Conservation (phyloP, 1,140 invertebrate genomes). For the Drosophila tani region DNA sequence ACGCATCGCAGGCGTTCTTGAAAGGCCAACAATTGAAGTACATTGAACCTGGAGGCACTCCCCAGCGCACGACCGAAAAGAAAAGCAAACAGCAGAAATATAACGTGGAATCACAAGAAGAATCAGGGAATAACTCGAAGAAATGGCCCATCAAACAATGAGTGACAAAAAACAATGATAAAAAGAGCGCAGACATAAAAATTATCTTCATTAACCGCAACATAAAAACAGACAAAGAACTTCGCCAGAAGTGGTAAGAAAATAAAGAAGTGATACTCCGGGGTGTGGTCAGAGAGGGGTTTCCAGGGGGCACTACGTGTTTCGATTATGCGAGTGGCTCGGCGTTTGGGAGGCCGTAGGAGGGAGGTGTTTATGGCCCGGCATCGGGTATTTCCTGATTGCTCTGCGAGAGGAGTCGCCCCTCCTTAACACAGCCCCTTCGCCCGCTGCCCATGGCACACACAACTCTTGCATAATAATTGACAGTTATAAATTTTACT, state of each 20-base stretch:
- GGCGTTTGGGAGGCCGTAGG: conserved; percentile 2
- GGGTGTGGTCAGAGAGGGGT: not conserved
- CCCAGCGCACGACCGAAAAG: conserved; percentile 27
- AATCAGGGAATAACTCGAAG: conserved; percentile 2
- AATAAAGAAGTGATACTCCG: not conserved
- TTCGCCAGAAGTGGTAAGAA: conserved; percentile 14
- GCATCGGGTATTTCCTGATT: conserved; percentile 78
- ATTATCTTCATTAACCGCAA: conserved; percentile 38
- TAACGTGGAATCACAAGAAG: not conserved
- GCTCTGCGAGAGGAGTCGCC: conserved; percentile 41
- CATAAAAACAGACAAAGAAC: conserved; percentile 20
- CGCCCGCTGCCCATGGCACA: conserved; percentile 19
- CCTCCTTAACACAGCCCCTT: not conserved
- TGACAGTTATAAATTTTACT: conserved; percentile 84
- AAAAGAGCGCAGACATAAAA: conserved; percentile 12
- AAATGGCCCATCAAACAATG: conserved; percentile 1
- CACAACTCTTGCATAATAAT: conserved; percentile 84
- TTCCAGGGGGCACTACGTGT: conserved; percentile 52
- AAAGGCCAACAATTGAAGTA: conserved; percentile 42
- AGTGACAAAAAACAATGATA: conserved; percentile 8
- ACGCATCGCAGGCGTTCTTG: conserved; percentile 32
- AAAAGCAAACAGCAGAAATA: conserved; percentile 1
- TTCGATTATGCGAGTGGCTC: conserved; percentile 60
- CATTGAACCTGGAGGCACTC: conserved; percentile 67
- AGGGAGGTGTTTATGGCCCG: conserved; percentile 31